Conservation (phyloP, 2,888 invertebrate species). For the Amphiduros pacificus region DNA sequence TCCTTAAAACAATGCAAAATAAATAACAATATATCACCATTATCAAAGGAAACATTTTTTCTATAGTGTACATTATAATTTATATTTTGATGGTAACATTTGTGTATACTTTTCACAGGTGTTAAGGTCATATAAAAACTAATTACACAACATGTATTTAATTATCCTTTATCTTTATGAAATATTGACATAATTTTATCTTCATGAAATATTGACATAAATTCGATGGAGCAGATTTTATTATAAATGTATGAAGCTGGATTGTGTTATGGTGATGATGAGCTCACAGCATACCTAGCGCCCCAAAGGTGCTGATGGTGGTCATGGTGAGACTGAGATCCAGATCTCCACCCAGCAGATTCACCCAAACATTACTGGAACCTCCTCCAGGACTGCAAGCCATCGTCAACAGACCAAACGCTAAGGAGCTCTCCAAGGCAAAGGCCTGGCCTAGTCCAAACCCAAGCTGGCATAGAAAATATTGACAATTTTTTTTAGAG, state of each 20-base stretch:
- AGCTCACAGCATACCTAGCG: slow-evolving; percentile 11
- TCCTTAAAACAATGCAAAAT: slow-evolving; percentile 40
- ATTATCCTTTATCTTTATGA: too few species aligned
- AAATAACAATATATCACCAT: not conserved
- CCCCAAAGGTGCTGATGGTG: slow-evolving; percentile 11
- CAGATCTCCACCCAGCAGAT: slow-evolving; percentile 9
- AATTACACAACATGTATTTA: too few species aligned
- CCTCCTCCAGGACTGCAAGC: slow-evolving; percentile 13
- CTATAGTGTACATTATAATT: too few species aligned
- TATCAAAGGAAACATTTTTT: not conserved
- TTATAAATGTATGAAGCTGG: too few species aligned
- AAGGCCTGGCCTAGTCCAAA: slow-evolving; percentile 16
- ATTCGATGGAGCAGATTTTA: too few species aligned
- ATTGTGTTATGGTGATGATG: too few species aligned
- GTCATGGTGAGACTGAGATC: slow-evolving; percentile 21
- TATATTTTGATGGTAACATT: too few species aligned
- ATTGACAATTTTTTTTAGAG: not conserved
- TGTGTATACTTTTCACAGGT: too few species aligned
- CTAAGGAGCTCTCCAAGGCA: slow-evolving; percentile 28
- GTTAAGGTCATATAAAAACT: too few species aligned
- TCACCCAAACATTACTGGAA: slow-evolving; percentile 18
- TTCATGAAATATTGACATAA: too few species aligned
- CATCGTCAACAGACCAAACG: slow-evolving; percentile 12
- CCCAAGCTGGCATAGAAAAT: slow-evolving; percentile 17
- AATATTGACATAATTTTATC: too few species aligned